A percentile compares a stretch with the other conserved stretches of the same genome.
Evolutionary conservation across 2,113 vertebrate species (phyloP).

Genomic region (Podarcis raffonei): DNA sequence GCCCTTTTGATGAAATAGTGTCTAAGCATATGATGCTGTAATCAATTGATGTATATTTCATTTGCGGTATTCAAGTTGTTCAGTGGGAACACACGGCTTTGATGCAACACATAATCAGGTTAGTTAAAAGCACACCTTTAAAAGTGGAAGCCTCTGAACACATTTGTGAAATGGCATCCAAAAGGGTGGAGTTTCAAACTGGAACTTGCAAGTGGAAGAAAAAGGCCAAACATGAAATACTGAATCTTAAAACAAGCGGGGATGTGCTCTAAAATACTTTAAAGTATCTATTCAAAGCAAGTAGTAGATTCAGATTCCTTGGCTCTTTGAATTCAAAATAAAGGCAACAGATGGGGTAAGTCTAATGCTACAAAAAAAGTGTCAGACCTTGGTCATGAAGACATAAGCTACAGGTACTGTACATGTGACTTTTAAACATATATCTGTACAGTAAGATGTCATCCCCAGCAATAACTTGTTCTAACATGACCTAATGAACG

Average conservation of each 20-base stretch:
- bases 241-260: conserved; percentile 2
- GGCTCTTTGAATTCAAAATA: conserved; percentile 8
- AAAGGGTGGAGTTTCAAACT: conserved; percentile 32
- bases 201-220: conserved; percentile 49
- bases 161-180: conserved; percentile 60
- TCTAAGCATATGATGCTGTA: conserved; percentile 60
- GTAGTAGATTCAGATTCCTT: neutral
- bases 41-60: conserved; percentile 72
- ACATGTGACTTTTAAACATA: neutral
- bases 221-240: conserved; percentile 45
- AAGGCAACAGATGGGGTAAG: neutral
- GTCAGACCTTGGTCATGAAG: neutral
- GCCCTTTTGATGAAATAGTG: conserved; percentile 55
- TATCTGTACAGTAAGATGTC: neutral
- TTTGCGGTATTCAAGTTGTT: conserved; percentile 70
- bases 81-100: conserved; percentile 56
- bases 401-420: neutral
- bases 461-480: neutral
- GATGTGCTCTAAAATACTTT: conserved; percentile 30
- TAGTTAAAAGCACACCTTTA: conserved; percentile 53
- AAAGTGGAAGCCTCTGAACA: conserved; percentile 58
- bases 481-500: neutral
- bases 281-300: conserved; percentile 43
- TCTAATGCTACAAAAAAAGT: conserved; percentile 35
- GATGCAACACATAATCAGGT: conserved; percentile 56